Evolutionary conservation across 2,888 invertebrate genomes (phyloP), one percentile per base, ranked within the genome.

Genomic region (Cheilosia grossa): DNA sequence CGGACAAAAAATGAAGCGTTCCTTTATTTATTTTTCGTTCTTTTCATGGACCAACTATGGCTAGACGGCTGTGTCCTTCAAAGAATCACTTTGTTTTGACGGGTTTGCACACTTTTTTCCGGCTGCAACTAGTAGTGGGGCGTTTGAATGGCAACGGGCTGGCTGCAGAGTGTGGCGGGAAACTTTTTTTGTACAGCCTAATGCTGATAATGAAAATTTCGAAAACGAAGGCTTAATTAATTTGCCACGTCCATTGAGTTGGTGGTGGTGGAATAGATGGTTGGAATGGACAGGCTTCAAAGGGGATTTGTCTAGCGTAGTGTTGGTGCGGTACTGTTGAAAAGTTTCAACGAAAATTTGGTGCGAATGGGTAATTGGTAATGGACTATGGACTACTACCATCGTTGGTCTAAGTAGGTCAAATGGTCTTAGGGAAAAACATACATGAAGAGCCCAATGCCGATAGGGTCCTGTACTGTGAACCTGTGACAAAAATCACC

Each of bases 31-130:
- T 37, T 4, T 64, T 33, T 42, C 40, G 3, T 13, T 37, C 30
- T 49, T 19, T 42, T 44, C n/a, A 75, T 42, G 6, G 44, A 64
- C 53, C 64, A 47, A 59, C 44, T 58, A 30, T 15, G 82, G 82
- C 75, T 70, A 82, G 75, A 77, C 81, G 74, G 24, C 61, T 51
- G 42, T 44, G 77, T 82, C 77, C 77, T 77, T 82, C 77, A 77
- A 53, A 61, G 64, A 66, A 66, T 82, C 77, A 77, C 72, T 82
- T 77, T 77, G 77, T 70, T 77, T 72, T 82, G 77, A 77, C 59
- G 77, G 27, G 66, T 66, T 82, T 47, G 42, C 66, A 66, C 42
- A 40, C 21, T 49, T 61, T 44, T 66, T 67, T 53, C 44, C 49
- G 7, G 10, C 56, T 24, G 27, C 54, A 17, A 33, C 42, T 15